phyloP scores from a whole-genome alignment of 30 jellyfish, hydroid and myxozoan genomes.

The Hydractinia echinata region DNA sequence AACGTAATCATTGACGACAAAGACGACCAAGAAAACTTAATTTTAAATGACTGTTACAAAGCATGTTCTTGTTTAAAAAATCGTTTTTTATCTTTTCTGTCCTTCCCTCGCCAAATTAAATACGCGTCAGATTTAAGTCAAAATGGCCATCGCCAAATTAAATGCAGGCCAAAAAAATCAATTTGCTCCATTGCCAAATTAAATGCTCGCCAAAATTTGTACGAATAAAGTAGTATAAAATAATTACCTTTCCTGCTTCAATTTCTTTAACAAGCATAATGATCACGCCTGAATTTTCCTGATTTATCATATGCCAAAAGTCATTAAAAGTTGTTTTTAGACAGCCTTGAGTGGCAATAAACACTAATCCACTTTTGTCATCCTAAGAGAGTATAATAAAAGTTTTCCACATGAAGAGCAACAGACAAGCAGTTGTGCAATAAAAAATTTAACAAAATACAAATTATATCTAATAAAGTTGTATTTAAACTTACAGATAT shows the following conservation, averaged over 20 bases:
- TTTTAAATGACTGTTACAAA: too few species aligned
- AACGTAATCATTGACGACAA: too few species aligned
- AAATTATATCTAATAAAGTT: neutral
- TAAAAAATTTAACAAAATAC: neutral
- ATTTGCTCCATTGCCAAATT: too few species aligned
- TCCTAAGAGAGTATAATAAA: conserved; percentile 30
- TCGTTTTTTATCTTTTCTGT: too few species aligned
- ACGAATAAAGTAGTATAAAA: too few species aligned
- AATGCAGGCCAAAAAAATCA: too few species aligned
- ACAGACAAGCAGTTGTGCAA: neutral
- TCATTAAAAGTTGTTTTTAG: conserved; percentile 56
- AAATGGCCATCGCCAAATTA: too few species aligned
- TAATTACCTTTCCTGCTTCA: conserved; percentile 68
- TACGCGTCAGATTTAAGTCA: too few species aligned
- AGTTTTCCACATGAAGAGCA: neutral
- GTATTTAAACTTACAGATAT: conserved; percentile 34
- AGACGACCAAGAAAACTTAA: too few species aligned
- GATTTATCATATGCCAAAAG: conserved; percentile 88
- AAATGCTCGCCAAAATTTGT: too few species aligned
- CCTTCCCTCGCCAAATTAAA: too few species aligned
- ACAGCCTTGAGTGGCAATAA: conserved; percentile 89
- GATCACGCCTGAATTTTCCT: conserved; percentile 71
- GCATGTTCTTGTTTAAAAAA: too few species aligned
- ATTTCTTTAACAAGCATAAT: conserved; percentile 81
- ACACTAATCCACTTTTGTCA: conserved; percentile 57